phyloP scores from a whole-genome alignment of 2,888 invertebrate genomes.

The Protophormia terraenovae region DNA sequence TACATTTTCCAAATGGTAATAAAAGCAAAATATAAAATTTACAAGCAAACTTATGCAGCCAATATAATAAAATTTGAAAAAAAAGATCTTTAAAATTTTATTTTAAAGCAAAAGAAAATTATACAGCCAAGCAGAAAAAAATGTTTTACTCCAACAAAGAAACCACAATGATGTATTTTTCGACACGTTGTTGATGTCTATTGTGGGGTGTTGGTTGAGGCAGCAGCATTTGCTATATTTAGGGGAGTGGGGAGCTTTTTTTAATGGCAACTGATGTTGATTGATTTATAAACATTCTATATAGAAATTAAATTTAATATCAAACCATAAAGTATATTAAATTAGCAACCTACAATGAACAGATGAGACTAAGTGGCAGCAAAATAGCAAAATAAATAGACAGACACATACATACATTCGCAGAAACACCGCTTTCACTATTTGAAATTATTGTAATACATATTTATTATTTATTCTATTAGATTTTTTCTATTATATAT shows the following conservation, averaged over 20 bases:
- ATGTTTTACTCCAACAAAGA: neutral
- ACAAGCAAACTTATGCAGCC: neutral
- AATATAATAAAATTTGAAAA: neutral
- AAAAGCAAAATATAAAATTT: neutral
- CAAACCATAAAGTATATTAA: conserved; percentile 28
- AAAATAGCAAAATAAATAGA: conserved; percentile 23
- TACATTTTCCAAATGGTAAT: neutral
- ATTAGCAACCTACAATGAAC: conserved; percentile 30
- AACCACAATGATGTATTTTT: neutral
- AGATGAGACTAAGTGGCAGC: conserved; percentile 50
- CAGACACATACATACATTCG: neutral
- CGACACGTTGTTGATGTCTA: neutral
- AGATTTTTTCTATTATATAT: neutral
- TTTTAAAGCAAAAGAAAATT: neutral
- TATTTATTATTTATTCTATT: neutral
- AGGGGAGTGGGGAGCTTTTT: neutral
- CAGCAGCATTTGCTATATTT: neutral
- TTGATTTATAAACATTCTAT: conserved; percentile 60
- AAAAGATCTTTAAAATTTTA: neutral
- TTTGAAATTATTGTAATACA: neutral
- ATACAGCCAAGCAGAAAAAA: neutral
- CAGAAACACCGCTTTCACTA: no score
- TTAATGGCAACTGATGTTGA: conserved; percentile 39
- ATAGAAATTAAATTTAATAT: conserved; percentile 42
- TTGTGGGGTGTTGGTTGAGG: no score